Evolutionary conservation across 2,113 vertebrate genomes (phyloP).

Genomic region (Falcunculus frontatus): DNA sequence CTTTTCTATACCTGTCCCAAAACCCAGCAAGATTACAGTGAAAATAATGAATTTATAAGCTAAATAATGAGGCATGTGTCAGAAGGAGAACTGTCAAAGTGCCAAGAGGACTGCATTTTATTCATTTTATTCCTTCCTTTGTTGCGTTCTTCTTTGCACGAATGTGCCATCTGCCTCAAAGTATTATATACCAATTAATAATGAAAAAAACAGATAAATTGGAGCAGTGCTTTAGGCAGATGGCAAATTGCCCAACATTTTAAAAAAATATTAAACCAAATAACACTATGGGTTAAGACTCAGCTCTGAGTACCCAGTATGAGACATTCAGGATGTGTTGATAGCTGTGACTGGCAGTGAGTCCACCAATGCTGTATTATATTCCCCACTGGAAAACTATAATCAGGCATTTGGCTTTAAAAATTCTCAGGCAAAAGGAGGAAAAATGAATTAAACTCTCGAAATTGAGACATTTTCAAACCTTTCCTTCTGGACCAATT

Average conservation of each 20-base stretch:
- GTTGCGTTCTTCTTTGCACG: neutral
- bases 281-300: neutral
- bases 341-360: neutral
- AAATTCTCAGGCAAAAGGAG: neutral
- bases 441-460: neutral
- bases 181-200: neutral
- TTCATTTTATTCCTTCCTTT: neutral
- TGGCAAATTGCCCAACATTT: neutral
- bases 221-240: neutral
- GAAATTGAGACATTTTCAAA: neutral
- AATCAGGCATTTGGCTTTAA: neutral
- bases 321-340: neutral
- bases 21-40: neutral
- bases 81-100: neutral
- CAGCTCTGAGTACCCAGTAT: neutral
- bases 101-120: neutral
- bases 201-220: neutral
- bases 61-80: neutral
- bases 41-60: neutral
- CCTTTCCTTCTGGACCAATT: neutral
- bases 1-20: neutral
- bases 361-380: neutral
- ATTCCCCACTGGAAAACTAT: neutral
- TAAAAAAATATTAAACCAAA: neutral
- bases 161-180: neutral